These are phyloP conservation scores for Steatornis caripensis DNA, from an alignment of 2,113 vertebrate species.

Conservation along the genomic window DNA sequence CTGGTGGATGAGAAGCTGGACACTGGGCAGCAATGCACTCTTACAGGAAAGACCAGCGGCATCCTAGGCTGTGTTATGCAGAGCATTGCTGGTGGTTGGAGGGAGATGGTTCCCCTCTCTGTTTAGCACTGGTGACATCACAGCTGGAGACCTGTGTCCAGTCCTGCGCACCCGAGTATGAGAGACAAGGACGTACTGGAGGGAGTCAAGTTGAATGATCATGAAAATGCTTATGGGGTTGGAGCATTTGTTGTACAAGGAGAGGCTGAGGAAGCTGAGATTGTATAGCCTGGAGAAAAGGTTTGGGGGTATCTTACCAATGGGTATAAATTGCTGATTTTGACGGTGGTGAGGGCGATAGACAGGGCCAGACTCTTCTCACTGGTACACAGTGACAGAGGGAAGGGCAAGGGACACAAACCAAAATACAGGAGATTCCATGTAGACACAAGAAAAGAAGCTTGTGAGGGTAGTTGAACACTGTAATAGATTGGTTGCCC, in stretches of 20 bases:
- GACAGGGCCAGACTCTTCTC: no score
- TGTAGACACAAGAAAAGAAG: neutral
- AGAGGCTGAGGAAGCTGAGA: neutral
- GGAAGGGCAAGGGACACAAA: neutral
- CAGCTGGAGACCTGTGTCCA: neutral
- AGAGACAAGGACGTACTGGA: no score
- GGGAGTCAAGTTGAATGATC: neutral
- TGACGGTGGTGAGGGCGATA: neutral
- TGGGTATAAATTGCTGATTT: neutral
- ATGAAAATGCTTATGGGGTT: neutral
- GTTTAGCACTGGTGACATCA: neutral
- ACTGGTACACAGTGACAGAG: neutral
- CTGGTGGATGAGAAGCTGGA: neutral
- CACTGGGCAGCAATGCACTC: no score
- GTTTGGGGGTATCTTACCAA: no score
- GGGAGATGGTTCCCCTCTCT: neutral
- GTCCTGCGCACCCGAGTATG: neutral
- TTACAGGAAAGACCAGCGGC: neutral
- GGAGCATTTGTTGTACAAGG: neutral
- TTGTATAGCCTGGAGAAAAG: neutral
- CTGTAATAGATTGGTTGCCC: neutral
- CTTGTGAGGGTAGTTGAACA: neutral
- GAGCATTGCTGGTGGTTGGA: neutral
- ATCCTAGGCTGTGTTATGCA: neutral
- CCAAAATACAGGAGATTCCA: neutral